Evolutionary conservation across 1,140 invertebrate genomes (phyloP).

Genomic region (Aporrectodea caliginosa): DNA sequence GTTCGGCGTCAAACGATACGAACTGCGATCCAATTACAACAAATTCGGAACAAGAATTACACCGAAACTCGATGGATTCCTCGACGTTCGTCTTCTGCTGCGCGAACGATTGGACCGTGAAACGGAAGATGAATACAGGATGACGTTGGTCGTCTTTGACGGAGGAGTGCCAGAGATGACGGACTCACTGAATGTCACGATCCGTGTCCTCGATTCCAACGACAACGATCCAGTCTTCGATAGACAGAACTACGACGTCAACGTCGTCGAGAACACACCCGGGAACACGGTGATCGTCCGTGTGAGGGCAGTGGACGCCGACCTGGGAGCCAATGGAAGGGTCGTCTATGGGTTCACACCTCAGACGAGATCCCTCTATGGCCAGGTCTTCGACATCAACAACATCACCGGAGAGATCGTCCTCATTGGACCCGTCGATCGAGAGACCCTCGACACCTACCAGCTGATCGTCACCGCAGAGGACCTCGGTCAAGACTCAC

Average conservation of each 20-base stretch:
- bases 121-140: slow-evolving; percentile 6
- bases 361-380: slow-evolving; percentile 73
- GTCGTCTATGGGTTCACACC: slow-evolving; percentile 57
- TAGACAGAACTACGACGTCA: slow-evolving; percentile 55
- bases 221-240: slow-evolving; percentile 55
- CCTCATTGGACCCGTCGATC: slow-evolving; percentile 88
- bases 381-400: slow-evolving; percentile 78
- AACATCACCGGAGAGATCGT: slow-evolving; percentile 77
- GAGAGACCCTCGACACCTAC: slow-evolving; percentile 81
- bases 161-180: neutral
- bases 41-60: neutral
- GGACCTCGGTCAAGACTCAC: slow-evolving; percentile 58
- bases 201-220: slow-evolving; percentile 41
- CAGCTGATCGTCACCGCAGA: slow-evolving; percentile 87
- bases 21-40: neutral
- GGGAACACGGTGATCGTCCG: slow-evolving; percentile 77
- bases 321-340: slow-evolving; percentile 42
- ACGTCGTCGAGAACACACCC: slow-evolving; percentile 82
- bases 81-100: slow-evolving; percentile 3
- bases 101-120: slow-evolving; percentile 24
- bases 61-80: neutral
- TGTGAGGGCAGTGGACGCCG: slow-evolving; percentile 62
- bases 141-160: slow-evolving; percentile 14
- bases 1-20: slow-evolving; percentile 13
- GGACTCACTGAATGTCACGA: neutral